These are phyloP conservation scores for Drosophila kanapiae DNA, from an alignment of 1,140 invertebrate genomes.

Conservation along the genomic window DNA sequence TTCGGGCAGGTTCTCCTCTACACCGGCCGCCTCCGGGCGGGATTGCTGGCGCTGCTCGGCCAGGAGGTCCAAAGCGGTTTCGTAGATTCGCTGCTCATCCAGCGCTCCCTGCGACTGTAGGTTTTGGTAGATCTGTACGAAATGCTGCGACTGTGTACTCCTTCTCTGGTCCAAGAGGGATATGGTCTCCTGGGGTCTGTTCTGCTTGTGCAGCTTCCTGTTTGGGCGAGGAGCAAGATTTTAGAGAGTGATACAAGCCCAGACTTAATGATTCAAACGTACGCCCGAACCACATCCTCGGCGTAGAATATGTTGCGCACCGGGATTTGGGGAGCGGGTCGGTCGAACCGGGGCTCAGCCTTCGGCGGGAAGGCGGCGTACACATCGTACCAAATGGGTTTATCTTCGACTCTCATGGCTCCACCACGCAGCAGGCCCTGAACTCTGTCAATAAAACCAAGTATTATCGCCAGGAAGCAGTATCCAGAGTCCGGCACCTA, in stretches of 20 bases:
- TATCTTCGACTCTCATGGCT: slow-evolving; percentile 91
- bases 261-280: slow-evolving; percentile 80
- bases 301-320: slow-evolving; percentile 92
- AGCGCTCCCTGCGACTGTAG: slow-evolving; percentile 86
- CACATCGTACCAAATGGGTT: slow-evolving; percentile 95
- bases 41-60: slow-evolving; percentile 70
- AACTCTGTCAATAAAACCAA: slow-evolving; percentile 87
- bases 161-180: slow-evolving; percentile 86
- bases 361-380: slow-evolving; percentile 95
- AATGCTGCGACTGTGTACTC: slow-evolving; percentile 87
- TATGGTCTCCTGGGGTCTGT: slow-evolving; percentile 86
- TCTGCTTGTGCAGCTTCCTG: slow-evolving; percentile 88
- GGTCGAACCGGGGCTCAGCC: slow-evolving; percentile 90
- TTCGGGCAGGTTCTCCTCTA: slow-evolving; percentile 35
- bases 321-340: slow-evolving; percentile 87
- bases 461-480: background rate
- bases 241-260: background rate
- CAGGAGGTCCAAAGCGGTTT: slow-evolving; percentile 85
- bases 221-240: background rate
- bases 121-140: slow-evolving; percentile 87
- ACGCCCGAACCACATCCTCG: slow-evolving; percentile 95
- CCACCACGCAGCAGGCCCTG: slow-evolving; percentile 91
- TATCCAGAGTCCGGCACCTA: slow-evolving; percentile 52
- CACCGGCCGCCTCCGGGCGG: slow-evolving; percentile 9
- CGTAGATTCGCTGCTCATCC: slow-evolving; percentile 86